Evolutionary conservation across 2,113 vertebrate species (phyloP).

Genomic region (Mormoops blainvillei): DNA sequence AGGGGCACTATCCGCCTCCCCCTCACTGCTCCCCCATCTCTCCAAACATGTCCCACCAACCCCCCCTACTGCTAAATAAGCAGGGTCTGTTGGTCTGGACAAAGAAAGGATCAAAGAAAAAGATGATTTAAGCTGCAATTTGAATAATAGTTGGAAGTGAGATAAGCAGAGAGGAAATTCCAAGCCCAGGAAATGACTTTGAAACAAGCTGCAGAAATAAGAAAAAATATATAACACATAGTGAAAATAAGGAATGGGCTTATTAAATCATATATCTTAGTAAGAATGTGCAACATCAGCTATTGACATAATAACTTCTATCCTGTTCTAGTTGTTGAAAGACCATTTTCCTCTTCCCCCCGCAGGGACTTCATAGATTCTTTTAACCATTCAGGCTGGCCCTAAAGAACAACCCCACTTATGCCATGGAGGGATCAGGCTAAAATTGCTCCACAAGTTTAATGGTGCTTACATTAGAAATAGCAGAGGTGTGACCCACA

Average conservation of each 20-base stretch:
- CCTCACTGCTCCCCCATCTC: background rate
- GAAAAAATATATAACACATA: background rate
- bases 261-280: background rate
- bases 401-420: background rate
- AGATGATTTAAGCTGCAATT: background rate
- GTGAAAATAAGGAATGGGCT: background rate
- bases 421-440: background rate
- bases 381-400: background rate
- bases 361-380: background rate
- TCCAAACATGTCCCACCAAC: background rate
- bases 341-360: background rate
- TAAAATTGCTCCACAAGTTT: background rate
- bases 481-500: no score
- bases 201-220: background rate
- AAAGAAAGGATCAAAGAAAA: background rate
- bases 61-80: background rate
- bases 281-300: background rate
- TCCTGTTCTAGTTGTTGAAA: background rate
- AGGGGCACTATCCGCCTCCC: no score
- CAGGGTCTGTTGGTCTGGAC: background rate
- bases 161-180: background rate
- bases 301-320: background rate
- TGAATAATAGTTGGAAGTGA: background rate
- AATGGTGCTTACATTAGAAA: background rate
- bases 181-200: background rate